Evolutionary conservation across 2,888 invertebrate genomes (phyloP).

Genomic region (Schizaphis graminum): DNA sequence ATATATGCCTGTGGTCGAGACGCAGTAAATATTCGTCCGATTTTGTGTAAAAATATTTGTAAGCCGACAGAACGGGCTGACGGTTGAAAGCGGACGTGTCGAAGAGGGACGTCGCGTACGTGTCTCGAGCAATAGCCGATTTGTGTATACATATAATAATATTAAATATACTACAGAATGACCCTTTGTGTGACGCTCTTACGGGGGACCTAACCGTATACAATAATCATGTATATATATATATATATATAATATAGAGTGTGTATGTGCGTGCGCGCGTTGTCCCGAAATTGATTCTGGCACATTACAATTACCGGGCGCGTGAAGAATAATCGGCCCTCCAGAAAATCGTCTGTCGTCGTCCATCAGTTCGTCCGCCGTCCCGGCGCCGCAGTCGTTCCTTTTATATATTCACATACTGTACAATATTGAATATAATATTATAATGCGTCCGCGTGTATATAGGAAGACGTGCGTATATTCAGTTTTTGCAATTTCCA

Average conservation of each 20-base stretch:
- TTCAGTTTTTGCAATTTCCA: slow-evolving; percentile 54
- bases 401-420: slow-evolving; percentile 38
- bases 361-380: background rate
- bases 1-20: background rate
- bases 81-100: background rate
- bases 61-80: background rate
- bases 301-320: slow-evolving; percentile 55
- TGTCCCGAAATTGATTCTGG: slow-evolving; percentile 62
- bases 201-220: background rate
- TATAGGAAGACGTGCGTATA: background rate
- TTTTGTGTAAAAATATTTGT: background rate
- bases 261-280: background rate
- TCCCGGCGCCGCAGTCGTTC: background rate
- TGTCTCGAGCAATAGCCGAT: background rate
- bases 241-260: background rate
- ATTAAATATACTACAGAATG: background rate
- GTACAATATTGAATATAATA: background rate
- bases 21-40: background rate
- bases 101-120: background rate
- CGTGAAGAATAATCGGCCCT: slow-evolving; percentile 43
- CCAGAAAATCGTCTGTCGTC: slow-evolving; percentile 35
- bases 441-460: background rate
- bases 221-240: background rate
- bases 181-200: slow-evolving; percentile 13
- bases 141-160: background rate